A percentile compares a stretch with the other conserved stretches of the same genome.
Evolutionary conservation across 2,888 invertebrate species (phyloP).

Genomic region (Andrena hattorfiana): DNA sequence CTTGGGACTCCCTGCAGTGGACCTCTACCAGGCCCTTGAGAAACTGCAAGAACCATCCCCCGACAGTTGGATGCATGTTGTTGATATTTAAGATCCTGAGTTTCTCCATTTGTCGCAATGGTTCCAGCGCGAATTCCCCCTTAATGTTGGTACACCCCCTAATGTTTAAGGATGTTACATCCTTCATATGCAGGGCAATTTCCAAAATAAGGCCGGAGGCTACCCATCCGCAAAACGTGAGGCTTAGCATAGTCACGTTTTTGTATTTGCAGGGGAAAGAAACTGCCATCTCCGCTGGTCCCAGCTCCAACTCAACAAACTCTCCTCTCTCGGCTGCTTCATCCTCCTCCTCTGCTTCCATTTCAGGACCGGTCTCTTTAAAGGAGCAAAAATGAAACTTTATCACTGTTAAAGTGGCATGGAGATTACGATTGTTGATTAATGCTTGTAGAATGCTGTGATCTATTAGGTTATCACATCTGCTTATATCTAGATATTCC

Average conservation of each 20-base stretch:
- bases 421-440: neutral
- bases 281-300: neutral
- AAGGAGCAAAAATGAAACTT: neutral
- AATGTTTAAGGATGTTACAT: neutral
- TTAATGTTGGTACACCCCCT: neutral
- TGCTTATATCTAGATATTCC: neutral
- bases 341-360: neutral
- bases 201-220: fast-evolving
- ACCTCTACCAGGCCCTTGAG: too few relatives aligned
- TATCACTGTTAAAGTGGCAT: neutral
- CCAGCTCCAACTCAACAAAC: neutral
- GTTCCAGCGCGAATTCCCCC: neutral
- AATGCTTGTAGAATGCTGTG: neutral
- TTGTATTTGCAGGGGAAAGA: neutral
- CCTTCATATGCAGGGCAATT: neutral
- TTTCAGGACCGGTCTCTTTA: neutral
- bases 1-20: too few relatives aligned
- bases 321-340: neutral
- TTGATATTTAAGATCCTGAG: fast-evolving
- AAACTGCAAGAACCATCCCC: too few relatives aligned
- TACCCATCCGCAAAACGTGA: neutral
- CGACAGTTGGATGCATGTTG: neutral
- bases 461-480: neutral
- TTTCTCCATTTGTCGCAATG: neutral
- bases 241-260: neutral